Base-by-base conservation (phyloP, 2,797 vertebrate species). In the Hyperoplus immaculatus region DNA sequence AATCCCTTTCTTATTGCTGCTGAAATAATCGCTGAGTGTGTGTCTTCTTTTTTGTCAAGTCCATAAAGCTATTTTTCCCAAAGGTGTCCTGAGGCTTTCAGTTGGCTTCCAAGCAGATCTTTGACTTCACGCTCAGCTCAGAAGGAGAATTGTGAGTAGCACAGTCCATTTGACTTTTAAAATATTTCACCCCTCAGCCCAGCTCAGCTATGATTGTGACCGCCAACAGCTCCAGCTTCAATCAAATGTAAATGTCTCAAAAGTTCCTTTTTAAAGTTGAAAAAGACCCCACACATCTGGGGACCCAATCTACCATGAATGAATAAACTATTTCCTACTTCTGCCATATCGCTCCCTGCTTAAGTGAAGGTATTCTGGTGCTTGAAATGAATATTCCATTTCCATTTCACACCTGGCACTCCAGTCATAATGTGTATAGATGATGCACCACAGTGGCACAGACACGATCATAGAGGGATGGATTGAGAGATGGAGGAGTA, bases 391-490 rank as follows among this genome's bases (percentile, higher is more conserved):
- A 87, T 89, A 88, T 89, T 89, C 90, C 69, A 88, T 93, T 80
- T 89, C 75, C 59, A 46, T 76, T 89, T 91, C 89, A 91, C 90
- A 93, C 89, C 88, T 93, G 91, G 66, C 67, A 65, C 90, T 85
- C 76, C 85, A 89, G 82, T 87, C 82, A 62, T 84, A 84, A 84
- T 78, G 79, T 77, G 71, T 62, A 29, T 29, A 18, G 69, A 81
- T 72, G 87, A 86, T 78, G 79, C 77, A 77, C 72, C 39, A 36
- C 42, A 38, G 81, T 73, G 83, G 84, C 83, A 66, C 63, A 86
- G 69, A 68, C 82, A 78, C 21, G 72, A 89, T 87, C 77, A 82
- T 72, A 71, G 55, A 61, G 75, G 74, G 75, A 75, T 36, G 56
- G 66, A 76, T 29, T 56, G 69, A 81, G 62, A 78, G 69, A 64